These are phyloP conservation scores for Leptopilina syphax DNA, from an alignment of 2,888 invertebrate genomes.

Conservation along the genomic window DNA sequence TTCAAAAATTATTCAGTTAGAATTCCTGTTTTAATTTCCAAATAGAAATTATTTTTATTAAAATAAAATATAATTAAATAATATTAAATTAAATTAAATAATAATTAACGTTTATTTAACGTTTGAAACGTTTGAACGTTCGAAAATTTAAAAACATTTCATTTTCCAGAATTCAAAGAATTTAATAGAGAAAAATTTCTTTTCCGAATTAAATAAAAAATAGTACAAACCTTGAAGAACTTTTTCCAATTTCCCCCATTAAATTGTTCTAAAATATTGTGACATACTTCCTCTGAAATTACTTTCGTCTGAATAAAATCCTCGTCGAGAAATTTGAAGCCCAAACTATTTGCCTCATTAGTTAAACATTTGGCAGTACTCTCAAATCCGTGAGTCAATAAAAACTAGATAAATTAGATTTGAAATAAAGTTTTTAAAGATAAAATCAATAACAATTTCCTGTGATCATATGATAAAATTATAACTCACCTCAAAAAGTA, in stretches of 20 bases:
- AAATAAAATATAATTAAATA: too few species aligned
- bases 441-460: background rate
- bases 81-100: too few species aligned
- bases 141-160: background rate
- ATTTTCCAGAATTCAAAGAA: background rate
- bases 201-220: background rate
- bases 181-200: background rate
- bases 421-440: background rate
- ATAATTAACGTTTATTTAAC: too few species aligned
- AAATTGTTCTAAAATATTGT: conserved; percentile 57
- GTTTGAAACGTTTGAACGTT: too few species aligned
- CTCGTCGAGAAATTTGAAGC: conserved; percentile 49
- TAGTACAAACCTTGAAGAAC: conserved; percentile 66
- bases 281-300: conserved; percentile 50
- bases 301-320: conserved; percentile 45
- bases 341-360: conserved; percentile 56
- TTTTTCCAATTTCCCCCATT: conserved; percentile 60
- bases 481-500: conserved; percentile 12
- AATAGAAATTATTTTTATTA: too few species aligned
- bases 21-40: too few species aligned
- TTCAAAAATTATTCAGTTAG: too few species aligned
- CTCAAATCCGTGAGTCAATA: conserved; percentile 64
- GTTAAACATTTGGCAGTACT: conserved; percentile 62
- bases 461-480: too few species aligned
- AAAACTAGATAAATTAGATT: conserved; percentile 57